Base-by-base conservation (phyloP, 2,797 vertebrate genomes). In the Myotis pilosus region DNA sequence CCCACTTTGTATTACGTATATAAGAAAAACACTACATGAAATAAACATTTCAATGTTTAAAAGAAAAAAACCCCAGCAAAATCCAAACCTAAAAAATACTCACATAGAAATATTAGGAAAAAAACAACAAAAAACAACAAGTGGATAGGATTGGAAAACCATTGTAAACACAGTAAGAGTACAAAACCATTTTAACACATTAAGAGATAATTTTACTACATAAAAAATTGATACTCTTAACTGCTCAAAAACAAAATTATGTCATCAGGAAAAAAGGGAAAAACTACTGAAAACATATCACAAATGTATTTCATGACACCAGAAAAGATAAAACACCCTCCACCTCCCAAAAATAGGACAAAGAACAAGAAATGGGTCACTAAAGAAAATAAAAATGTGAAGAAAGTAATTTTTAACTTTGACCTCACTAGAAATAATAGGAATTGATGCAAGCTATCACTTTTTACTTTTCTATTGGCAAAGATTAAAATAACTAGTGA, bases 191-290 rank as follows among this genome's bases (percentile, higher is more conserved):
- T 94, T 22, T 2, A 47, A 62, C 64, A 69, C 44, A 47, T 15
- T 51, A 28, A 53, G 30, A 93, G 47, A 80, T 7, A 17, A 81
- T 82, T 86, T 92, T 74, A 85, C 10, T 36, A 89, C 36, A 57
- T 47, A 83, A 87, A 72, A 86, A 76, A 30, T 53, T 74, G 55
- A 79, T 22, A 74, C 1, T 64, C 25, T 51, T 88, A 57, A 80
- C 2, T 91, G n/a, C 19, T 87, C 74, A 71, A 86, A 82, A 90
- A 33, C 12, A 95, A 91, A 94, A 87, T 33, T 57, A 80, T 49
- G 13, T 51, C 11, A 69, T 57, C 47, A 75, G 6, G 23, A 84
- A 83, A 62, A 82, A 87, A 62, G 30, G 12, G 5, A 19, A 53
- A 69, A 86, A 62, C 30, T 49, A 81, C 55, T 17, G 38, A 44